These are phyloP conservation scores for Phenganax marumi DNA, from an alignment of 92 coral and sea anemone genomes.

Conservation along the genomic window DNA sequence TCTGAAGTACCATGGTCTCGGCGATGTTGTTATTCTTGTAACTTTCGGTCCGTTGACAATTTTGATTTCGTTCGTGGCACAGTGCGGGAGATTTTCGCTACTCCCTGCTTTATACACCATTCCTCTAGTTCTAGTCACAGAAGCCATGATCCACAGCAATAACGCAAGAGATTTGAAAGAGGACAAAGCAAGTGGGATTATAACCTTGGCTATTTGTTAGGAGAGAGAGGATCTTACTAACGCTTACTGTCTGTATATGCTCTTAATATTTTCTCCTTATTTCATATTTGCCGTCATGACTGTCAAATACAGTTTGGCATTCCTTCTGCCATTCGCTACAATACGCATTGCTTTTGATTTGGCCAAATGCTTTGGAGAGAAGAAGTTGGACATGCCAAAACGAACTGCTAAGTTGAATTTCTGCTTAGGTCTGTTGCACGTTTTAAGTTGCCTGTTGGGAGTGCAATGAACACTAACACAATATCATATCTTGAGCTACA, in stretches of 20 bases:
- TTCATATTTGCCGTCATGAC: constrained; percentile 75
- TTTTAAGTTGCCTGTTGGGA: constrained; percentile 52
- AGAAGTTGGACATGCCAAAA: constrained; percentile 64
- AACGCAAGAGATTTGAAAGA: constrained; percentile 82
- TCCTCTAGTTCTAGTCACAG: constrained; percentile 84
- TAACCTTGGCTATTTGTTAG: constrained; percentile 79
- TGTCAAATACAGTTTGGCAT: constrained; percentile 71
- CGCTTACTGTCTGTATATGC: constrained; percentile 71
- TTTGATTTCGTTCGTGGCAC: constrained; percentile 71
- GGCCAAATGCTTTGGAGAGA: constrained; percentile 74
- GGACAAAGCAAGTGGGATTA: constrained; percentile 77
- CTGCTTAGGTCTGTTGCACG: constrained; percentile 72
- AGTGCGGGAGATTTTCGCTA: constrained; percentile 76
- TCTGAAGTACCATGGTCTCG: constrained; percentile 79
- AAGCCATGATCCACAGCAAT: constrained; percentile 92
- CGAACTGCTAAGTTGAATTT: constrained; percentile 87
- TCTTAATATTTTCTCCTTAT: constrained; percentile 81
- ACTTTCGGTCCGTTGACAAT: constrained; percentile 92
- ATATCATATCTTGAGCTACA: too few relatives aligned
- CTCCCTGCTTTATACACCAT: constrained; percentile 74
- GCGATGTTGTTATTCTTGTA: constrained; percentile 80
- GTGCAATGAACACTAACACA: too few relatives aligned
- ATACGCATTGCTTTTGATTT: constrained; percentile 72
- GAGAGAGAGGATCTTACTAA: constrained; percentile 74
- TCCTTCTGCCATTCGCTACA: constrained; percentile 69